Conservation (phyloP, 2,888 invertebrate genomes). For the Hypsopygia costalis region DNA sequence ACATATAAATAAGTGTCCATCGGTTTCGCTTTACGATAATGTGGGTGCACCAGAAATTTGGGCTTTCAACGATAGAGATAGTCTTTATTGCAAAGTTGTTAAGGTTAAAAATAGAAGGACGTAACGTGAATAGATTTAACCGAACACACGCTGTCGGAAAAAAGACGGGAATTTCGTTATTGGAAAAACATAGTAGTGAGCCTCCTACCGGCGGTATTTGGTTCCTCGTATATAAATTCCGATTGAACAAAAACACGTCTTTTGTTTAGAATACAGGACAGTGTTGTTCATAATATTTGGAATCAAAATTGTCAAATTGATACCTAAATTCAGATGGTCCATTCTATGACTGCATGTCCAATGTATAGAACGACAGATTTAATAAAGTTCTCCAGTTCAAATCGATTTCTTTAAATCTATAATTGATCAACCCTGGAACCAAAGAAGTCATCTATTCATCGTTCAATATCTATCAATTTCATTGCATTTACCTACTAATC, state of each 20-base stretch:
- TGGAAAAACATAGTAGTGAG: conserved; percentile 34
- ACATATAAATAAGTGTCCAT: conserved; percentile 24
- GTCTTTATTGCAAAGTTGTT: background rate
- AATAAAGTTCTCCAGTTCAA: too few species aligned
- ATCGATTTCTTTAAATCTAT: background rate
- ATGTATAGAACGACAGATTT: too few species aligned
- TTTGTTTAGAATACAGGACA: background rate
- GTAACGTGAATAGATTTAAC: conserved; percentile 6
- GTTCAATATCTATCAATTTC: too few species aligned
- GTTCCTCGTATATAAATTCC: conserved; percentile 5
- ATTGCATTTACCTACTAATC: too few species aligned
- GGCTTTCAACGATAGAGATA: background rate
- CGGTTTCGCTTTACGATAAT: conserved; percentile 24
- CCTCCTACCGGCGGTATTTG: conserved; percentile 2
- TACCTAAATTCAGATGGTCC: too few species aligned
- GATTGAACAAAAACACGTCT: background rate
- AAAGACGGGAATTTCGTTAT: conserved; percentile 35
- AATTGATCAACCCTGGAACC: background rate
- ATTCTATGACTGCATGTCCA: too few species aligned
- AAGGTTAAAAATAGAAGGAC: conserved; percentile 2
- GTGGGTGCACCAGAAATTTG: conserved; percentile 5
- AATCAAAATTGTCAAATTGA: too few species aligned
- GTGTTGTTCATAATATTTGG: too few species aligned
- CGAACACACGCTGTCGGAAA: conserved; percentile 27
- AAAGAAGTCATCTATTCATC: too few species aligned